Evolutionary conservation across 2,888 invertebrate species (phyloP).

Genomic region (Cataglyphis rosenhaueri): DNA sequence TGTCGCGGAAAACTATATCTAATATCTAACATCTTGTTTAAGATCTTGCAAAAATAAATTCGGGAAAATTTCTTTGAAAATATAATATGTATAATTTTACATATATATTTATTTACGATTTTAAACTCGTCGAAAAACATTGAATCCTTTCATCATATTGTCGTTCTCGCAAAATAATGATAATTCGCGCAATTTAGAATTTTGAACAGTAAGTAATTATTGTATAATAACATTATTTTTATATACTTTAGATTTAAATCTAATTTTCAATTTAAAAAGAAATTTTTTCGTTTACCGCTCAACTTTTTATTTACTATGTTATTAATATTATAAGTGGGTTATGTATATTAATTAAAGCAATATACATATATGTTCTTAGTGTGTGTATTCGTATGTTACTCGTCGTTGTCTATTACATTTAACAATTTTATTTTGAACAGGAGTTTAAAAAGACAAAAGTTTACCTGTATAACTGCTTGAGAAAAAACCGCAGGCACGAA

Average conservation of each 20-base stretch:
- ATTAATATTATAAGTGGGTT: background rate
- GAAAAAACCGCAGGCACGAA: slow-evolving; percentile 62
- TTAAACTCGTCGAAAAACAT: background rate
- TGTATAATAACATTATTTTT: background rate
- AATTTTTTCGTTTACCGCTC: background rate
- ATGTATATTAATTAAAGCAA: background rate
- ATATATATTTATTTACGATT: background rate
- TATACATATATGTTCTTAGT: background rate
- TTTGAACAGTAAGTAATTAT: background rate
- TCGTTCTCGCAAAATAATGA: background rate
- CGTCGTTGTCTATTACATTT: background rate
- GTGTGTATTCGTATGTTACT: background rate
- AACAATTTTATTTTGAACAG: background rate
- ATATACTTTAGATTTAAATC: background rate
- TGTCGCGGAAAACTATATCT: background rate
- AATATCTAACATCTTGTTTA: background rate
- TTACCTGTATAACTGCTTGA: slow-evolving; percentile 74
- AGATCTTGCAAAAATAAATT: background rate
- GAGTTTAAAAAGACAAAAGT: background rate
- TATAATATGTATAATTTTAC: background rate
- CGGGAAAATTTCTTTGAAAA: background rate
- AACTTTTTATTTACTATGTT: background rate
- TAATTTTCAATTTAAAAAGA: background rate
- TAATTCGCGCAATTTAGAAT: background rate
- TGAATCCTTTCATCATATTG: background rate